Conservation (phyloP, 2,888 invertebrate genomes). For the Caenorhabditis parvicauda region DNA sequence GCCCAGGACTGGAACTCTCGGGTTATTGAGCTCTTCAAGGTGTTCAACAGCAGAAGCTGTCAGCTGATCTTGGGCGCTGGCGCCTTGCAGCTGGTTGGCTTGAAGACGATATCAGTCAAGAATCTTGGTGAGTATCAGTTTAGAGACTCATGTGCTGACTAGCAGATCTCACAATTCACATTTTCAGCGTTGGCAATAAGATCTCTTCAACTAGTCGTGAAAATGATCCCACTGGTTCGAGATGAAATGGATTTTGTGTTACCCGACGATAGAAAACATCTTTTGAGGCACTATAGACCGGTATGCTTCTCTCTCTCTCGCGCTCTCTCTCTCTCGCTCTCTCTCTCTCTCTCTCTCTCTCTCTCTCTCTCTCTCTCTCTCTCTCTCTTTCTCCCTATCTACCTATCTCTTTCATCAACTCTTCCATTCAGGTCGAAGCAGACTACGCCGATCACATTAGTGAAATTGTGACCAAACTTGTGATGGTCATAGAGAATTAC, state of each 20-base stretch:
- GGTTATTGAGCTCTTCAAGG: slow-evolving; percentile 66
- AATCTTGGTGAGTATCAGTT: slow-evolving; percentile 73
- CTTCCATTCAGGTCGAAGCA: slow-evolving; percentile 34
- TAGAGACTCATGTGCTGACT: neutral
- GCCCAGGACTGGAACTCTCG: slow-evolving; percentile 64
- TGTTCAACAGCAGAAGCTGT: slow-evolving; percentile 70
- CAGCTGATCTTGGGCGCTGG: slow-evolving; percentile 94
- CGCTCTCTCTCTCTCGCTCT: too few species aligned
- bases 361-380: neutral
- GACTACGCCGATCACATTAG: slow-evolving; percentile 78
- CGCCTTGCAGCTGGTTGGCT: slow-evolving; percentile 86
- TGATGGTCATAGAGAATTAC: slow-evolving; percentile 83
- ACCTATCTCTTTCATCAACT: too few species aligned
- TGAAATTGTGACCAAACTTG: slow-evolving; percentile 87
- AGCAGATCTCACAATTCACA: neutral
- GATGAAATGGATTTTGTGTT: slow-evolving; percentile 39
- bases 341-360: too few species aligned
- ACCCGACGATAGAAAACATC: slow-evolving; percentile 36
- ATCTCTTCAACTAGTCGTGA: slow-evolving; percentile 66
- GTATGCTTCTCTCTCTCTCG: slow-evolving; percentile 2
- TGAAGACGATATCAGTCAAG: slow-evolving; percentile 82
- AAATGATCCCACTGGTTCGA: slow-evolving; percentile 67
- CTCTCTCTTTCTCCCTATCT: neutral
- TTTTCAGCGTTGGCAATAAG: slow-evolving; percentile 65
- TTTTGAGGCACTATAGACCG: slow-evolving; percentile 53